Evolutionary conservation across 2,888 invertebrate species (phyloP).

Genomic region (Megalurothrips usitatus): DNA sequence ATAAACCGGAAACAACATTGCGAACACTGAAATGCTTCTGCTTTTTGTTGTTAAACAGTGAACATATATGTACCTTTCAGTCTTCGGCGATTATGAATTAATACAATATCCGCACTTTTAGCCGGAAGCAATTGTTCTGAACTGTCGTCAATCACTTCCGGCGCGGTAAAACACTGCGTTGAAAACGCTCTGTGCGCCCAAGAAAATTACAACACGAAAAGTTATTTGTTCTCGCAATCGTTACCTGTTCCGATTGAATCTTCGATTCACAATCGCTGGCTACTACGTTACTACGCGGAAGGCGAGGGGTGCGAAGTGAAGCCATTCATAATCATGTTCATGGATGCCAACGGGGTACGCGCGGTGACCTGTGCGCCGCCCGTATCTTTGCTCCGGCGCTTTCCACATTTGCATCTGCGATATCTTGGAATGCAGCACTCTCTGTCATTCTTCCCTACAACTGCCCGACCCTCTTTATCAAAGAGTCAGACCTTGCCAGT

Average conservation of each 20-base stretch:
- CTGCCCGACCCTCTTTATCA: not conserved
- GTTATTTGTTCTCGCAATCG: no score
- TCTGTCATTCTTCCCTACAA: not conserved
- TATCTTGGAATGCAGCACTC: not conserved
- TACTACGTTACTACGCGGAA: slow-evolving; percentile 6
- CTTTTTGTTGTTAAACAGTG: not conserved
- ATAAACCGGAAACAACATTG: not conserved
- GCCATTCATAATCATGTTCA: not conserved
- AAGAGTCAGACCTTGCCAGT: not conserved
- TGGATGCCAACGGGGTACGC: not conserved
- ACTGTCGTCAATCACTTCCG: not conserved
- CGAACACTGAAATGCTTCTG: not conserved
- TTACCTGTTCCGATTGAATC: not conserved
- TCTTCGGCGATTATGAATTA: not conserved
- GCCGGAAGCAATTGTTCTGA: not conserved
- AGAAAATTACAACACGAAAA: no score
- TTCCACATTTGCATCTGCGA: not conserved
- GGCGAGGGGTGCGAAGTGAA: not conserved
- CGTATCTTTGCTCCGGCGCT: not conserved
- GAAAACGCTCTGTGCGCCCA: no score
- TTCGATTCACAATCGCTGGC: not conserved
- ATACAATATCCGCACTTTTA: slow-evolving; percentile 8
- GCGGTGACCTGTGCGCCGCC: not conserved
- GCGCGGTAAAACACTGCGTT: not conserved
- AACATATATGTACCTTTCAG: not conserved